Percentiles rank a stretch among this genome's conserved stretches.
phyloP scores from a whole-genome alignment of 2,113 vertebrate genomes.

The Ursus arctos region DNA sequence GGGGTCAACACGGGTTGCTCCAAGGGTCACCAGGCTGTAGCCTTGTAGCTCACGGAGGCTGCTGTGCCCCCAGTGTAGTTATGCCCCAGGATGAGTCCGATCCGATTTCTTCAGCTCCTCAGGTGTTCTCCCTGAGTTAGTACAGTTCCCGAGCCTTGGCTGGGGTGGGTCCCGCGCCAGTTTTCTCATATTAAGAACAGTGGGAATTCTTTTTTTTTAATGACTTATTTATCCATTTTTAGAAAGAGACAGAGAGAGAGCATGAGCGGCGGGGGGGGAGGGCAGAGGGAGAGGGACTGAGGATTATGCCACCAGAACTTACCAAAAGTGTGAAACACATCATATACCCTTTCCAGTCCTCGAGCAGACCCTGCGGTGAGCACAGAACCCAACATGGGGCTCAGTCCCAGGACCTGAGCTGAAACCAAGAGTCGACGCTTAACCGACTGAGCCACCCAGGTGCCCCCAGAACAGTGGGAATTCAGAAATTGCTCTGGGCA shows the following conservation, averaged over 20 bases:
- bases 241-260: not conserved
- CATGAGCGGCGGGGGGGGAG: not conserved
- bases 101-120: not conserved
- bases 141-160: not conserved
- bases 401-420: not conserved
- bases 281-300: not conserved
- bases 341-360: not conserved
- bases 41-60: not conserved
- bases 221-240: not conserved
- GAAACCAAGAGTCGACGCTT: not conserved
- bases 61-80: not conserved
- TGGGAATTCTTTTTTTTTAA: not conserved
- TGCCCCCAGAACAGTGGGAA: not conserved
- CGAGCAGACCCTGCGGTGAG: not conserved
- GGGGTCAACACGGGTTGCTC: not conserved
- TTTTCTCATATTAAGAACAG: not conserved
- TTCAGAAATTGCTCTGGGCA: rapidly evolving
- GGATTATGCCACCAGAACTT: not conserved
- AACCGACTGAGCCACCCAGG: not conserved
- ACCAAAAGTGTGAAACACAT: not conserved
- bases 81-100: rapidly evolving
- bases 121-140: not conserved
- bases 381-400: not conserved
- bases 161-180: rapidly evolving
- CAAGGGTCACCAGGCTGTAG: rapidly evolving